These are phyloP conservation scores for Pachymerium ferrugineum DNA, from an alignment of 2,888 invertebrate species.

Conservation along the genomic window DNA sequence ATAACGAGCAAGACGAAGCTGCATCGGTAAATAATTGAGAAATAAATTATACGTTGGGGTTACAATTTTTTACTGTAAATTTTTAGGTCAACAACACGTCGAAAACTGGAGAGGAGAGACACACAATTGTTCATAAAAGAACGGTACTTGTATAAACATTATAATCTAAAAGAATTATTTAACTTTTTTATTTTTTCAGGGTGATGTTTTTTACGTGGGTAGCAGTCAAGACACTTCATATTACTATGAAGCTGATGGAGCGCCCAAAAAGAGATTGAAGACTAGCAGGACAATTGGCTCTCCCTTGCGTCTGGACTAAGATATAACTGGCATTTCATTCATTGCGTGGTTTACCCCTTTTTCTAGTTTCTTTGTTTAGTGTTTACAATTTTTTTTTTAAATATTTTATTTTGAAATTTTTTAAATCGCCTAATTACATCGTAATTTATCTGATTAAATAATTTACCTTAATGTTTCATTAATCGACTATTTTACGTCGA, in stretches of 20 bases:
- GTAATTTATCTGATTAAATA: neutral
- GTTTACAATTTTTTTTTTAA: neutral
- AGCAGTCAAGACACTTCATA: neutral
- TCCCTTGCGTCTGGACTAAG: no score
- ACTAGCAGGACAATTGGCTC: constrained; percentile 9
- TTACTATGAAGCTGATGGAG: neutral
- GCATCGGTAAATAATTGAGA: no score
- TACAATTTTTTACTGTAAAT: no score
- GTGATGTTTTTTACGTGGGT: no score
- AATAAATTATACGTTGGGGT: no score
- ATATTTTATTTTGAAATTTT: neutral
- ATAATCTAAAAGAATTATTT: neutral
- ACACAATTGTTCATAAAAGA: no score
- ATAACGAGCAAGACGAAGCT: no score
- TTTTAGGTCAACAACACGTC: no score
- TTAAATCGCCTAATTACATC: neutral
- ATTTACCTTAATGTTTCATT: no score
- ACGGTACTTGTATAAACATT: no score
- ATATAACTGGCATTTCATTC: neutral
- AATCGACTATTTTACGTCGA: no score
- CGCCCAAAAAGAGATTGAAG: neutral
- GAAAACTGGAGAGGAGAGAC: no score
- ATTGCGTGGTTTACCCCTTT: neutral
- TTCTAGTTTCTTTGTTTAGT: neutral
- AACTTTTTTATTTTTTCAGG: neutral